Evolutionary conservation across 2,888 invertebrate genomes (phyloP), one percentile per base, ranked within the genome.

Genomic region (Lamellibrachia satsuma): DNA sequence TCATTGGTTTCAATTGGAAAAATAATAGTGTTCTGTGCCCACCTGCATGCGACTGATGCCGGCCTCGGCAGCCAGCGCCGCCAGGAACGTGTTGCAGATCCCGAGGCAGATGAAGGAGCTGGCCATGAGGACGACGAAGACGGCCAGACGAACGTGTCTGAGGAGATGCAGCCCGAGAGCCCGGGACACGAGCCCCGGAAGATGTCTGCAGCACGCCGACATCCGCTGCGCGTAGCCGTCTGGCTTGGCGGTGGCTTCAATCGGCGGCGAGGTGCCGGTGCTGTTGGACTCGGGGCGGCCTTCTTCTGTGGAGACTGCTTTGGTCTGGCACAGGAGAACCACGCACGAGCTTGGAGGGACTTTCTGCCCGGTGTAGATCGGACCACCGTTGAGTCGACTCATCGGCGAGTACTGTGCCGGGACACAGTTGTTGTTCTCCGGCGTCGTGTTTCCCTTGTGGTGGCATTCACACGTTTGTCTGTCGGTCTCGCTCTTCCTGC

Each of bases 81-180:
- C 55, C 27, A 93, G 90, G 90, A 93, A 93, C 52, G 90, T 92
- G 27, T 57, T 57, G 90, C 92, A 90, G 51, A 93, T 90, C 57
- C 92, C 92, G 39, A 93, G 52, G 55, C 92, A 90, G 22, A 92
- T 22, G 52, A 93, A 52, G 52, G 92, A 91, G 55, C 52, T 52
- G 51, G 92, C 51, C 93, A 93, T 93, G 27, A 93, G 90, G 7
- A 90, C 2, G 2, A 91, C 60, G 55, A 52, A 93, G 39, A 92
- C n/a, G 2, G 52, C 11, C 39, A 93, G 92, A 3, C 90, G 52
- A 15, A 22, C 39, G 27, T 93, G 15, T 8, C 55, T 8, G 55
- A 93, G 51, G 55, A 93, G 92, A n/a, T 39, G 90, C 7, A 92
- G 27, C 2, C 91, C 92, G 91, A 92, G 51, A 2, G 92, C 55